Percentiles rank a stretch among this genome's conserved stretches.
Evolutionary conservation across 1,140 invertebrate species (phyloP).

Genomic region (Drosophila kohkoa): DNA sequence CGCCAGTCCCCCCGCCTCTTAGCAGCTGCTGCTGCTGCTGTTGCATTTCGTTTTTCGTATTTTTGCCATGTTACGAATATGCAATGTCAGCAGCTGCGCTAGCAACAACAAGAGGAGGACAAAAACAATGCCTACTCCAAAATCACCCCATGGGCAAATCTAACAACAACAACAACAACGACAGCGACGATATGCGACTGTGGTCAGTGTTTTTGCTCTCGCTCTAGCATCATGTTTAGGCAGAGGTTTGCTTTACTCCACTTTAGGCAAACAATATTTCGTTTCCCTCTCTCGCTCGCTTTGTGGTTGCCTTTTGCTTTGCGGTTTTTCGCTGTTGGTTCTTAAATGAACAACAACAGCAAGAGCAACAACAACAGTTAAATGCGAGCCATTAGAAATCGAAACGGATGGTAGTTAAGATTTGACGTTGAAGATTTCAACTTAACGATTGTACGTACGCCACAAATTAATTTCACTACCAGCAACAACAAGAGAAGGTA

Average conservation of each 20-base stretch:
- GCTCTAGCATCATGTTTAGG: slow-evolving; percentile 1
- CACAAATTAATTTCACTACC: neutral
- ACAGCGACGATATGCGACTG: slow-evolving; percentile 5
- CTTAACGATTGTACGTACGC: slow-evolving; percentile 39
- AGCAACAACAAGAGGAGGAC: neutral
- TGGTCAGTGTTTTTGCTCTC: slow-evolving; percentile 19
- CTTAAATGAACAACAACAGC: slow-evolving; percentile 35
- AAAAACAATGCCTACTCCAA: slow-evolving; percentile 21
- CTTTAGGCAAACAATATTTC: slow-evolving; percentile 1
- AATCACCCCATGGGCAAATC: slow-evolving; percentile 26
- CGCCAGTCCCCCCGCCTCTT: neutral
- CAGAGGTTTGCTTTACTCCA: neutral
- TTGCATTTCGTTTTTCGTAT: neutral
- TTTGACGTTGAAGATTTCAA: slow-evolving; percentile 46
- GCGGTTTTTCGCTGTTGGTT: slow-evolving; percentile 34
- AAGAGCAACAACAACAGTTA: slow-evolving; percentile 29
- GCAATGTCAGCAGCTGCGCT: slow-evolving; percentile 45
- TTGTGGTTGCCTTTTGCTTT: slow-evolving; percentile 23
- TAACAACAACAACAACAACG: slow-evolving; percentile 24
- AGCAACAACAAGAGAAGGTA: neutral
- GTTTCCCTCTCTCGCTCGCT: neutral
- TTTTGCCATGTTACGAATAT: slow-evolving; percentile 25
- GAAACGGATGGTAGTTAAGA: slow-evolving; percentile 53
- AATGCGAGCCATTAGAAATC: slow-evolving; percentile 46
- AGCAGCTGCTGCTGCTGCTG: slow-evolving; percentile 32